phyloP scores from a whole-genome alignment of 2,113 vertebrate species.

The Pavo muticus region DNA sequence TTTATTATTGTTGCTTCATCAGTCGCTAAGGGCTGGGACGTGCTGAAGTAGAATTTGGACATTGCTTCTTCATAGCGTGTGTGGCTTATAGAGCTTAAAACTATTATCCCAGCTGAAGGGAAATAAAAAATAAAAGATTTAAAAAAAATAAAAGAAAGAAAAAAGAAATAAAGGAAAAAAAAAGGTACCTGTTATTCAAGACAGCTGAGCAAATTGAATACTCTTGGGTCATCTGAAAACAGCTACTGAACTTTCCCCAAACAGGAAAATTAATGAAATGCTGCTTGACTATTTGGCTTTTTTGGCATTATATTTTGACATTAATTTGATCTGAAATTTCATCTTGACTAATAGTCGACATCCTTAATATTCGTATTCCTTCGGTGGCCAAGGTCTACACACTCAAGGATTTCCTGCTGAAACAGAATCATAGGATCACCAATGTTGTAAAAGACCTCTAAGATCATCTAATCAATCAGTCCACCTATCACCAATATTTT shows the following conservation, averaged over 20 bases:
- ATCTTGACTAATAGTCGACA: slow-evolving; percentile 9
- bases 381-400: background rate
- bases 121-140: accelerated
- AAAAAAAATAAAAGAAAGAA: background rate
- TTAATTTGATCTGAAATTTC: slow-evolving; percentile 54
- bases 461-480: no score
- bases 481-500: no score
- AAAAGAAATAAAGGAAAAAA: background rate
- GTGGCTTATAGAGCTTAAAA: background rate
- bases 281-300: slow-evolving; percentile 1
- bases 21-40: slow-evolving; percentile 35
- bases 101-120: background rate
- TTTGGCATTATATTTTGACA: slow-evolving; percentile 27
- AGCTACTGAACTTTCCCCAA: slow-evolving; percentile 11
- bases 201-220: slow-evolving; percentile 49
- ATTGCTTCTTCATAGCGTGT: background rate
- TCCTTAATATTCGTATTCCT: slow-evolving; percentile 28
- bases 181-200: slow-evolving; percentile 52
- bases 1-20: slow-evolving; percentile 42
- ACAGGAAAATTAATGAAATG: slow-evolving; percentile 59
- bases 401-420: background rate
- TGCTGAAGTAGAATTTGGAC: slow-evolving; percentile 4
- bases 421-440: background rate
- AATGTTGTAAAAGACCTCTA: no score
- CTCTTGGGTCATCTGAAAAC: slow-evolving; percentile 55